Conservation (phyloP, 2,888 invertebrate species). For the Melanostoma scalare region DNA sequence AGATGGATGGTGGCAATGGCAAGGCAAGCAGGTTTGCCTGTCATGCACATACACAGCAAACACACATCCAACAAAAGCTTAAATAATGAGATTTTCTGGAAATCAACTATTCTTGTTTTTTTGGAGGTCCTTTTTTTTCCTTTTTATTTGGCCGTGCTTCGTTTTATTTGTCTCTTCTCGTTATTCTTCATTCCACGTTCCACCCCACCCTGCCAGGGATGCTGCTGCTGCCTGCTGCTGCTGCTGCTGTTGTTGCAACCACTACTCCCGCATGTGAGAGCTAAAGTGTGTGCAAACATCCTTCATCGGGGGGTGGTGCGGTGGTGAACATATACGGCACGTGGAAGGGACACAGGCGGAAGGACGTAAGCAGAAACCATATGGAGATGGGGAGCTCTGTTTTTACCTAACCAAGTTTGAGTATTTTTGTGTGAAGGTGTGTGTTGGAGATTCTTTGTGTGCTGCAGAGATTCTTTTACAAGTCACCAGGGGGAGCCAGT, state of each 20-base stretch:
- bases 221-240: conserved; percentile 51
- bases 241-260: conserved; percentile 69
- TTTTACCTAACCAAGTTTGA: conserved; percentile 41
- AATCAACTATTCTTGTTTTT: conserved; percentile 71
- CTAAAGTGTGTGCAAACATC: conserved; percentile 51
- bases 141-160: conserved; percentile 16
- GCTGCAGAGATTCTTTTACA: conserved; percentile 70
- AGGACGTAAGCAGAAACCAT: conserved; percentile 49
- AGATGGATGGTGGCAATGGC: conserved; percentile 64
- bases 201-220: conserved; percentile 13
- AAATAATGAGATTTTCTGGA: conserved; percentile 80
- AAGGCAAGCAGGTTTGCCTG: conserved; percentile 63
- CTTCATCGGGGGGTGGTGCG: conserved; percentile 14
- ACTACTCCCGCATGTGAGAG: conserved; percentile 66
- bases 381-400: conserved; percentile 41
- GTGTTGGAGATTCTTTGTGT: conserved; percentile 44
- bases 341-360: conserved; percentile 34
- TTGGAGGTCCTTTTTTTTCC: conserved; percentile 55
- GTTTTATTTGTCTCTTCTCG: conserved; percentile 65
- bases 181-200: conserved; percentile 30
- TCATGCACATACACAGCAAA: conserved; percentile 65
- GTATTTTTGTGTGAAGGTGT: conserved; percentile 13
- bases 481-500: conserved; percentile 67
- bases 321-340: conserved; percentile 47
- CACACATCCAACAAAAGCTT: conserved; percentile 68